Base-by-base conservation (phyloP, 2,888 invertebrate species). In the Germaria angustata region DNA sequence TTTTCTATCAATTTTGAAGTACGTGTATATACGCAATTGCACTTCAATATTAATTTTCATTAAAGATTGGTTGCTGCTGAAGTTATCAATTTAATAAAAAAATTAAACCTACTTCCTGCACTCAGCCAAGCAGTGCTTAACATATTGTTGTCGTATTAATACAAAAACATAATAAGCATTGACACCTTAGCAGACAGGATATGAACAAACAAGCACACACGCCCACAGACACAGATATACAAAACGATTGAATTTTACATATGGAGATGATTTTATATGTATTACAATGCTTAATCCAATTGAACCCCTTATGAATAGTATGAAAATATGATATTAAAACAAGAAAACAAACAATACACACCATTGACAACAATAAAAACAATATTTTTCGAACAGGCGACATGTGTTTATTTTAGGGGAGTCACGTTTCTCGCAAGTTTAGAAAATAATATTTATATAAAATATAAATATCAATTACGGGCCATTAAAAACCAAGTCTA, bases 211-310 rank as follows among this genome's bases (percentile, higher is more conserved):
- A 57, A 13, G n/a, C 49, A 17, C 13, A 20, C 44, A 46, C 46
- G 24, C 71, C 32, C 2, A 5, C 7, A 59, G 1, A 41, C 28
- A 28, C 72, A 39, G 13, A 11, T 41, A 55, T 6, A 4, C 20
- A 44, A 6, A 63, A 2, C 22, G 34, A 17, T 32, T 13, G 46
- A 34, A n/a, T 11, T 53, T 41, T 39, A 24, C 34, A 46, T 20
- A 55, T 8, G 24, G 22, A 46, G 57, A 57, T 75, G 68, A 53
- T 66, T 57, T 81, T 59, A 61, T 81, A 77, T 77, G 61, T 59
- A 66, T 65, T 51, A 65, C 46, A 39, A 66, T 77, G 34, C 61
- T 51, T 72, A 81, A 71, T 76, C 65, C 72, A 81, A 81, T 72
- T 77, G 76, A 77, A 76, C 76, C 72, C 72, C 77, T 76, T 71